phyloP scores from a whole-genome alignment of 2,888 invertebrate species.

The Drosophila trichaetosa region DNA sequence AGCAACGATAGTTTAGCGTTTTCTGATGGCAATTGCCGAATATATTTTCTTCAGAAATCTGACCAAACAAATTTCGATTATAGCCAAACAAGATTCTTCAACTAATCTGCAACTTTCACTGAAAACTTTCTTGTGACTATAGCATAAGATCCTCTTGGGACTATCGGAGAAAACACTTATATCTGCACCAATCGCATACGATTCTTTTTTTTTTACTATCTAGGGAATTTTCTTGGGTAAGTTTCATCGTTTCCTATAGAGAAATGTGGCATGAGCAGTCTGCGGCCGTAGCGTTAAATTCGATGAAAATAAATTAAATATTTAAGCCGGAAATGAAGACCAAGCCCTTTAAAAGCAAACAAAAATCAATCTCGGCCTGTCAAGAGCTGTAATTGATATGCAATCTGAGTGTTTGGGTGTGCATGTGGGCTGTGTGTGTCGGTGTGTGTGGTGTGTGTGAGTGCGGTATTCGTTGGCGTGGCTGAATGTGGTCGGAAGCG shows the following conservation, averaged over 20 bases:
- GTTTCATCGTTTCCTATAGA: not conserved
- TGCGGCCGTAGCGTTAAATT: not conserved
- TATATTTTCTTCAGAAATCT: not conserved
- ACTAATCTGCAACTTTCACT: not conserved
- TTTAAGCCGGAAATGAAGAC: slow-evolving; percentile 34
- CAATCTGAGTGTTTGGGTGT: slow-evolving; percentile 51
- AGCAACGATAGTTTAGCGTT: too few species aligned
- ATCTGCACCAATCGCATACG: not conserved
- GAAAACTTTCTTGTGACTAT: not conserved
- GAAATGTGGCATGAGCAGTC: not conserved
- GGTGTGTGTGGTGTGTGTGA: slow-evolving; percentile 3
- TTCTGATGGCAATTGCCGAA: too few species aligned
- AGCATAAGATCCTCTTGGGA: not conserved
- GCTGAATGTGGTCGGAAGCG: slow-evolving; percentile 41
- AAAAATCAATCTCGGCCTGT: slow-evolving; percentile 68
- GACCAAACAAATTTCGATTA: not conserved
- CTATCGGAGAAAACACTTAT: not conserved
- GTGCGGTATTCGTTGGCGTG: slow-evolving; percentile 23
- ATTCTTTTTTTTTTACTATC: not conserved
- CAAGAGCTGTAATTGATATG: slow-evolving; percentile 64
- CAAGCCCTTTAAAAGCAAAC: slow-evolving; percentile 50
- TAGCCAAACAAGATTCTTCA: not conserved
- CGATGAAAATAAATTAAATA: slow-evolving; percentile 19
- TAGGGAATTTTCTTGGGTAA: not conserved
- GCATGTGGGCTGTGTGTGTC: slow-evolving; percentile 2